Percentiles rank a stretch among this genome's conserved stretches.
Evolutionary conservation across 2,888 invertebrate species (phyloP).

Genomic region (Eledona agricola): DNA sequence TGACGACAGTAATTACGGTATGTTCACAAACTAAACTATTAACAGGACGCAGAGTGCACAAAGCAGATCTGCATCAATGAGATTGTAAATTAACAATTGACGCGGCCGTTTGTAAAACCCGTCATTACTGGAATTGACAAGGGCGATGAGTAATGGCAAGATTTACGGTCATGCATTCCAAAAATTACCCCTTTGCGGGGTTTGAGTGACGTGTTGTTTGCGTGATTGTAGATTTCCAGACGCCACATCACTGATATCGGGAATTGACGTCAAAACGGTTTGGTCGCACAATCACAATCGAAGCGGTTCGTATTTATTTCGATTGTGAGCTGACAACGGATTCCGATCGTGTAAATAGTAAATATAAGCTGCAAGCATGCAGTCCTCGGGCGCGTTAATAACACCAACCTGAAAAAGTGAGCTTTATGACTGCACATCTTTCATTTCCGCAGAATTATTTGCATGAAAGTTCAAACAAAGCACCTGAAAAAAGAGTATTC

Average conservation of each 20-base stretch:
- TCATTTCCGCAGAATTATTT: constrained; percentile 27
- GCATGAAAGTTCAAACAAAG: constrained; percentile 32
- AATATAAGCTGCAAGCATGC: constrained; percentile 13
- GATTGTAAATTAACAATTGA: constrained; percentile 23
- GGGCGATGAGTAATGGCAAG: constrained; percentile 12
- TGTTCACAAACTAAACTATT: constrained; percentile 25
- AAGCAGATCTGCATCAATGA: constrained; percentile 18
- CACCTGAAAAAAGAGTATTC: constrained; percentile 24
- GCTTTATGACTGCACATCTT: constrained; percentile 28
- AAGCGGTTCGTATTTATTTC: constrained; percentile 7
- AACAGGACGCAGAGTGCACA: constrained; percentile 15
- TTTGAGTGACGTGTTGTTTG: constrained; percentile 27
- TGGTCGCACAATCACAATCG: constrained; percentile 25
- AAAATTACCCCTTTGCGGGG: constrained; percentile 14
- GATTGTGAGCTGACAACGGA: too few relatives aligned
- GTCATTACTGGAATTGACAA: constrained; percentile 14
- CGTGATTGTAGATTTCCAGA: constrained; percentile 32
- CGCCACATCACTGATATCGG: constrained; percentile 14
- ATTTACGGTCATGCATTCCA: constrained; percentile 21
- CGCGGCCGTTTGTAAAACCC: constrained; percentile 12
- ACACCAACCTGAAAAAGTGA: constrained; percentile 11
- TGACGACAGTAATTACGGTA: constrained; percentile 16
- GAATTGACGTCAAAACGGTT: constrained; percentile 25
- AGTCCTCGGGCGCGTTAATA: constrained; percentile 21
- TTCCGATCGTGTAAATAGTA: constrained; percentile 14